phyloP scores from a whole-genome alignment of 2,113 vertebrate genomes.

The Odontophorus gujanensis region DNA sequence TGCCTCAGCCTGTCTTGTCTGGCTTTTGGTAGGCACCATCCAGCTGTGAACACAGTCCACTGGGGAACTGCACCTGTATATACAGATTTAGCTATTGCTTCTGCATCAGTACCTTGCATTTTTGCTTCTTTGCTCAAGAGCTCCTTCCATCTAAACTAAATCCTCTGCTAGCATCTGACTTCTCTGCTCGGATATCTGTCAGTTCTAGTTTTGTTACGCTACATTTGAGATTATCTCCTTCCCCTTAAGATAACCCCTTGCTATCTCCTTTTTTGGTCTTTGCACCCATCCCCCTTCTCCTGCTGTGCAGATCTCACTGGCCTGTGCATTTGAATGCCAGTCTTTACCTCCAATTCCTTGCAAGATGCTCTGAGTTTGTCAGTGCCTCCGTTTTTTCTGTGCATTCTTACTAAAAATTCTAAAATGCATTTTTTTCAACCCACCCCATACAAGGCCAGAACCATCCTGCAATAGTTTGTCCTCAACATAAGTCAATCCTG shows the following conservation, averaged over 20 bases:
- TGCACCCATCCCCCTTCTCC: not conserved
- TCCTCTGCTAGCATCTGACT: constrained; percentile 7
- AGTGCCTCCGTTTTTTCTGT: not conserved
- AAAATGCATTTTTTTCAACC: not conserved
- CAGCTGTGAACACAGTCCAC: not conserved
- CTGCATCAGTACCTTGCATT: not conserved
- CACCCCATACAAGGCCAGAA: not conserved
- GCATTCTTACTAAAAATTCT: not conserved
- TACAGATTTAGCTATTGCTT: not conserved
- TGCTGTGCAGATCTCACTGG: not conserved
- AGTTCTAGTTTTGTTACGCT: not conserved
- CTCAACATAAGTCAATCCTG: not conserved
- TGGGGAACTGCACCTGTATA: not conserved
- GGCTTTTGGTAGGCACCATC: not conserved
- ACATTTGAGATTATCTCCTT: not conserved
- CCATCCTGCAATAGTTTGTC: not conserved
- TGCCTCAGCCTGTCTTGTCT: not conserved
- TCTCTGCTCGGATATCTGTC: not conserved
- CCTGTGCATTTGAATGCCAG: not conserved
- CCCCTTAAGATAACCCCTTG: not conserved
- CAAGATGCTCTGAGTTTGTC: not conserved
- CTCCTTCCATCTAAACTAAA: not conserved
- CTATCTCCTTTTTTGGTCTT: not conserved
- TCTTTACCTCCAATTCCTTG: not conserved
- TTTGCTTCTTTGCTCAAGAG: not conserved